A percentile compares a stretch with the other conserved stretches of the same genome.
Evolutionary conservation across 2,888 invertebrate genomes (phyloP).

Genomic region (Trypoxylon attenuatum): DNA sequence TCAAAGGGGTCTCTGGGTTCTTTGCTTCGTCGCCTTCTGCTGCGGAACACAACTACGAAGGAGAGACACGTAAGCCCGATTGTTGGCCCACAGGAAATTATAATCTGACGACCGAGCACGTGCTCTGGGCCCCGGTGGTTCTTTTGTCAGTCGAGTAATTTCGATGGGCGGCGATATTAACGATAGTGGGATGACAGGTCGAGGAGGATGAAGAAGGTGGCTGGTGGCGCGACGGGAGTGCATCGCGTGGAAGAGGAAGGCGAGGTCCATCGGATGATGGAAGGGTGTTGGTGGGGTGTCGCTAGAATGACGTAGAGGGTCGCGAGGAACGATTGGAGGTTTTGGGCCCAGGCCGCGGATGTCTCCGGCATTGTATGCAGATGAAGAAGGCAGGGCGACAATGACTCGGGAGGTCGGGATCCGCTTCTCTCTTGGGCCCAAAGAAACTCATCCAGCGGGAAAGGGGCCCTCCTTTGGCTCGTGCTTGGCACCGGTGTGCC

Average conservation of each 20-base stretch:
- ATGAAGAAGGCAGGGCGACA: constrained; percentile 74
- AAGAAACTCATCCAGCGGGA: constrained; percentile 46
- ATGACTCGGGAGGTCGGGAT: constrained; percentile 66
- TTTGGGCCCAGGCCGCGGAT: constrained; percentile 51
- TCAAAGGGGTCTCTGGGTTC: neutral
- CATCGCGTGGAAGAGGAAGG: neutral
- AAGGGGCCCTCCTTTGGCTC: constrained; percentile 53
- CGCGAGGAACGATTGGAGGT: neutral
- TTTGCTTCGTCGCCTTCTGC: too few species aligned
- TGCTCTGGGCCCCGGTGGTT: neutral
- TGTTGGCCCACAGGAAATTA: constrained; percentile 7
- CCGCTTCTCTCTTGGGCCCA: constrained; percentile 44
- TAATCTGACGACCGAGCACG: constrained; percentile 12
- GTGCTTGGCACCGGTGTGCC: constrained; percentile 52
- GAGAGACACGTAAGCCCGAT: neutral
- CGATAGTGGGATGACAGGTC: constrained; percentile 65
- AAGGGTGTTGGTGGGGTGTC: neutral
- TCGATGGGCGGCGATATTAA: constrained; percentile 68
- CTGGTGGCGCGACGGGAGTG: neutral
- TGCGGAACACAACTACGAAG: neutral
- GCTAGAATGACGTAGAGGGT: constrained; percentile 1
- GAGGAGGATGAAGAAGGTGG: constrained; percentile 6
- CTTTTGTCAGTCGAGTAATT: constrained; percentile 60
- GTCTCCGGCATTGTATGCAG: constrained; percentile 73
- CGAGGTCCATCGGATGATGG: neutral